Evolutionary conservation across 2,888 invertebrate genomes (phyloP), one percentile per base, ranked within the genome.

Genomic region (Gandaritis pyraliata): DNA sequence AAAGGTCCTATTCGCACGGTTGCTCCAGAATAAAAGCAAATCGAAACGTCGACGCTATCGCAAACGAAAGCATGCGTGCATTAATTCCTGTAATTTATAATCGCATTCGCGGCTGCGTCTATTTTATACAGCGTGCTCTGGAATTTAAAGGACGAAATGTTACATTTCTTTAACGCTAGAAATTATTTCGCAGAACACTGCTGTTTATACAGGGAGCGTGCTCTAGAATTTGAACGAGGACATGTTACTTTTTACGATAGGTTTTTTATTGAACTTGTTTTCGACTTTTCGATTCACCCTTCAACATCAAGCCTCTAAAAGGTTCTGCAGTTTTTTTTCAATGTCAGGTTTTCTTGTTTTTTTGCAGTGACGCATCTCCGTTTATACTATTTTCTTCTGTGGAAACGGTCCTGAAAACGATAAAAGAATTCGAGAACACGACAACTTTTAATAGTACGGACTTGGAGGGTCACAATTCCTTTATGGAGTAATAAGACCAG

Each of bases 1-100:
- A 65, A 65, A 61, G 55, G 48, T 48, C 5, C n/a, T 53, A 33
- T 52, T 48, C 65, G 61, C 65, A 65, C 65, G 65, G 61, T 46
- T 43, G 45, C 41, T 11, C 56, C 16, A 8, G 39, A 65, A 65
- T 53, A 59, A 62, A 53, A 65, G 48, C 49, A 65, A 65, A 65
- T 61, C 61, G 61, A 59, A 64, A 52, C 50, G 56, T 61, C 65
- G 58, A 53, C 61, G 54, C 16, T 54, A 63, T 65, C 58, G 61
- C 69, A 70, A 78, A 73, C 74, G 75, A 76, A 77, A 65, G 72
- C 72, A 76, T 68, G 70, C 73, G 70, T 73, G 73, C 77, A 79
- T 78, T 77, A 77, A 78, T 79, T 75, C 75, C 65, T 63, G 70
- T 75, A 75, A 77, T 80, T 80, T 80, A 79, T 74, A 80, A 75